Evolutionary conservation across 53 echinoderm and acorn worm species (phyloP), one percentile per base, ranked within the genome.

Genomic region (Henricia sp.): DNA sequence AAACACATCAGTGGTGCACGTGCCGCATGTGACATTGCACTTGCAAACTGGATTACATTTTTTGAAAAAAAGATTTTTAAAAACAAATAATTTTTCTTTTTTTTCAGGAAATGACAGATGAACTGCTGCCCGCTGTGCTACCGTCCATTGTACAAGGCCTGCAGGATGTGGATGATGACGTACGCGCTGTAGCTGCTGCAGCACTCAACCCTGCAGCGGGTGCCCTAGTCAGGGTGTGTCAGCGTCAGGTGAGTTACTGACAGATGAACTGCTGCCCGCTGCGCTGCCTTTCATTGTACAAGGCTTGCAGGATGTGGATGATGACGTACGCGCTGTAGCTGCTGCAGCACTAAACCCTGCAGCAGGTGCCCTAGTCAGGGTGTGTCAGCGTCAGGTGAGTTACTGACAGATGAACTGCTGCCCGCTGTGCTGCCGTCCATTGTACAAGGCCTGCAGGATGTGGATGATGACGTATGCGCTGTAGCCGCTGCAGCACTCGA

Each of bases 301-400:
- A 27, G 94, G 99, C 28, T 76, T 99, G 39, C 94, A 99, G 70
- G 99, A 99, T 70, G 84, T 86, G 1, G 94, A 99, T 58, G 99
- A 99, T 51, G 99, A 99, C 67, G 99, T 99, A 34, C 63, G 94
- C 35, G 94, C 99, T 0, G 99, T 99, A 27, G 92, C 99, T n/a
- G 94, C 99, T 30, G 92, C 99, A 20, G 77, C 99, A 25, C 91
- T 99, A 52, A 95, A 89, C 43, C 94, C 99, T 0, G 92, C 92
- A 6, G 90, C 94, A n/a, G 83, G 74, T 6, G 65, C 82, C 11
- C 91, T 99, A 3, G 82, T 92, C 64, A 88, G 86, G 56, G 83
- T 87, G 29, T 89, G 92, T 37, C 77, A 90, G 16, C 50, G 78
- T 25, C 87, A 95, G 94, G 99, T 94, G 38, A 77, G 84, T n/a